Percentiles rank a stretch among this genome's conserved stretches.
phyloP scores from a whole-genome alignment of 2,888 invertebrate species.

The Andrena bicolor region DNA sequence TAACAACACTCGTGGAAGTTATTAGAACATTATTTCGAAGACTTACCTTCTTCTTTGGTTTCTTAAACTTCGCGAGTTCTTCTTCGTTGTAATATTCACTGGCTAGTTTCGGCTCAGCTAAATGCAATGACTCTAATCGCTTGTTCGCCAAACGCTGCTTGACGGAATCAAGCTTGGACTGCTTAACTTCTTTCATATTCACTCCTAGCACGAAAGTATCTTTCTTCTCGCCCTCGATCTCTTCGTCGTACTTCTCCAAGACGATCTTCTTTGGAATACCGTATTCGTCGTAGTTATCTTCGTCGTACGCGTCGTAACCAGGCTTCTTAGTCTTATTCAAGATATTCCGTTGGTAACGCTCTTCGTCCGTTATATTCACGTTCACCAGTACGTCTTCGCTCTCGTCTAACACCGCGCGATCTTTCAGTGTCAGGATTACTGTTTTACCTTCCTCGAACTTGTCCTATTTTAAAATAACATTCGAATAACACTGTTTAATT shows the following conservation, averaged over 20 bases:
- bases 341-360: conserved; percentile 91
- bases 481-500: conserved; percentile 27
- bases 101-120: conserved; percentile 90
- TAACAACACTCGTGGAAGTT: background rate
- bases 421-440: conserved; percentile 96
- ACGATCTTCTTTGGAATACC: conserved; percentile 89
- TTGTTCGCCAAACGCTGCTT: conserved; percentile 88
- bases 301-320: conserved; percentile 95
- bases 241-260: conserved; percentile 97
- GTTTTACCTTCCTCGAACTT: conserved; percentile 92
- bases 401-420: conserved; percentile 95
- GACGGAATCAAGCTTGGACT: conserved; percentile 84
- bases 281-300: conserved; percentile 90
- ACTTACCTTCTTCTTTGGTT: conserved; percentile 91
- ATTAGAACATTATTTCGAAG: background rate
- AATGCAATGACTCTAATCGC: conserved; percentile 90
- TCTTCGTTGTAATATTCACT: conserved; percentile 95
- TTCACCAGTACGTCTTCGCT: conserved; percentile 95
- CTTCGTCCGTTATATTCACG: conserved; percentile 95
- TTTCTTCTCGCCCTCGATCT: conserved; percentile 91
- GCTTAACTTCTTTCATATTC: conserved; percentile 87
- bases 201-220: conserved; percentile 92
- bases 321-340: conserved; percentile 93
- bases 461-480: conserved; percentile 79
- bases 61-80: conserved; percentile 96